Percentiles rank a stretch among this genome's conserved stretches.
Evolutionary conservation across 2,888 invertebrate species (phyloP).

Genomic region (Ectropis crepuscularia): DNA sequence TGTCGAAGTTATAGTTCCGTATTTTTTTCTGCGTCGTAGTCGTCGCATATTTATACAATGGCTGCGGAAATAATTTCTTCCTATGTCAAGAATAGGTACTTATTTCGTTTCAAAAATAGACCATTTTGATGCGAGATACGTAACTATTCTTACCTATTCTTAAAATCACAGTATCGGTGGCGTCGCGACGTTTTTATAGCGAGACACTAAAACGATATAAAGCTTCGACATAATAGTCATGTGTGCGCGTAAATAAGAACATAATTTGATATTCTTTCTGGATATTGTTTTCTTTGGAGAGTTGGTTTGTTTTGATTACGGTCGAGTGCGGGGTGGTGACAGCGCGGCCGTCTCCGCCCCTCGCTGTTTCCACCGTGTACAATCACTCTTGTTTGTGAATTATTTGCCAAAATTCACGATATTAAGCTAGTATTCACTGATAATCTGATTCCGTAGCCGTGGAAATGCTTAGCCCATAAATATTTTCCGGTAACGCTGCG

Average conservation of each 20-base stretch:
- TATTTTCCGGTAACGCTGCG: conserved; percentile 20
- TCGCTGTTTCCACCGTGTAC: conserved; percentile 57
- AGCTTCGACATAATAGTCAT: conserved; percentile 19
- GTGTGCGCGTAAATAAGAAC: conserved; percentile 28
- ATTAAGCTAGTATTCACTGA: conserved; percentile 47
- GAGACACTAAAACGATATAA: conserved; percentile 17
- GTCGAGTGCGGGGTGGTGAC: conserved; percentile 55
- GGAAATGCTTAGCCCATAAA: conserved; percentile 34
- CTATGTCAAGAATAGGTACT: too few relatives aligned
- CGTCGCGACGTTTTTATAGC: conserved; percentile 1
- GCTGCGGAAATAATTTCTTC: too few relatives aligned
- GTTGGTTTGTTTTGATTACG: conserved; percentile 57
- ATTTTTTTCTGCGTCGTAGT: too few relatives aligned
- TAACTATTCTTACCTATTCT: too few relatives aligned
- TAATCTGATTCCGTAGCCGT: conserved; percentile 38
- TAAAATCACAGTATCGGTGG: not conserved
- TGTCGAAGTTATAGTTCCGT: too few relatives aligned
- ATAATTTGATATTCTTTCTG: conserved; percentile 34
- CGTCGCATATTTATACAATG: too few relatives aligned
- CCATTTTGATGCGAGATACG: too few relatives aligned
- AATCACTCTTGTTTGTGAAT: conserved; percentile 59
- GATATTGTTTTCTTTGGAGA: conserved; percentile 50
- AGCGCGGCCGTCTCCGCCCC: conserved; percentile 65
- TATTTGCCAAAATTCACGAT: conserved; percentile 58
- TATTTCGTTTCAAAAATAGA: too few relatives aligned